Conservation (phyloP, 2,113 vertebrate genomes). For the Psammodynastes pulverulentus region DNA sequence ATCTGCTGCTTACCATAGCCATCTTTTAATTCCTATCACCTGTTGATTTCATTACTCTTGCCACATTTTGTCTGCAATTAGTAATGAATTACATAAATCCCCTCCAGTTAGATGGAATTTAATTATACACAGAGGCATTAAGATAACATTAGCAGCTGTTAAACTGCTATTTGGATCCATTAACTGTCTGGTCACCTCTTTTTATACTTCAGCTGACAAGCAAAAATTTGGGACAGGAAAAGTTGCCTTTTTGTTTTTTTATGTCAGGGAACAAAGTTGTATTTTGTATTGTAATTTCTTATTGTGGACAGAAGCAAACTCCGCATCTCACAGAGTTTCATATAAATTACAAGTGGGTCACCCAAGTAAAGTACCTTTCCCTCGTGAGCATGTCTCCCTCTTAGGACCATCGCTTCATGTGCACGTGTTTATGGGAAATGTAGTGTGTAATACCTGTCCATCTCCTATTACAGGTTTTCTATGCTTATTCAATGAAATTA, state of each 20-base stretch:
- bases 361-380: neutral
- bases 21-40: neutral
- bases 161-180: neutral
- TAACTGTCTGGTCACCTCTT: slow-evolving; percentile 5
- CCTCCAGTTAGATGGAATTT: neutral
- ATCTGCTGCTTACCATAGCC: neutral
- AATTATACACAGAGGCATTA: slow-evolving; percentile 1
- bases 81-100: neutral
- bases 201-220: neutral
- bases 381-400: neutral
- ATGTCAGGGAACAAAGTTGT: neutral
- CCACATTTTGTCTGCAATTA: neutral
- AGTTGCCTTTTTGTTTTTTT: neutral
- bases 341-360: neutral
- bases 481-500: neutral
- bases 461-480: neutral
- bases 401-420: neutral
- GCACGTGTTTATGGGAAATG: neutral
- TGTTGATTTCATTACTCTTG: neutral
- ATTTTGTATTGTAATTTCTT: neutral
- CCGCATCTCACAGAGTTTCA: neutral
- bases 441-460: neutral
- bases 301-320: neutral
- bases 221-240: neutral
- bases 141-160: slow-evolving; percentile 9